Evolutionary conservation across 2,888 invertebrate species (phyloP).

Genomic region (Candidula unifasciata): DNA sequence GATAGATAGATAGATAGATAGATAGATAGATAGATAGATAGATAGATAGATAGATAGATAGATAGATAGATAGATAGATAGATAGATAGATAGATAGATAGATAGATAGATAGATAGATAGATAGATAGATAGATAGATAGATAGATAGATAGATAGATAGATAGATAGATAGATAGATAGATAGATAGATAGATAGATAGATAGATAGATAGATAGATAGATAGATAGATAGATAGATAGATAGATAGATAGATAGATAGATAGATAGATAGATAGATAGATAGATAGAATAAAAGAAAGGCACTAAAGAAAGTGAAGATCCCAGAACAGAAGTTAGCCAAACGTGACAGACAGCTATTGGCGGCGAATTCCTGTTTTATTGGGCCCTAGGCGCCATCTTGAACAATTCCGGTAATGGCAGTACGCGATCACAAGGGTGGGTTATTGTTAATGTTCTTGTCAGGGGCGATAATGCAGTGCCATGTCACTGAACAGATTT

Average conservation of each 20-base stretch:
- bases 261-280: not conserved
- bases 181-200: too few species aligned
- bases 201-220: not conserved
- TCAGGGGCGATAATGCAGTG: constrained; percentile 2
- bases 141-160: not conserved
- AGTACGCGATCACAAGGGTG: not conserved
- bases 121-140: too few species aligned
- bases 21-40: not conserved
- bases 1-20: too few species aligned
- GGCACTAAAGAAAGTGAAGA: not conserved
- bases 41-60: not conserved
- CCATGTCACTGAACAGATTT: not conserved
- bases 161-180: not conserved
- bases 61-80: not conserved
- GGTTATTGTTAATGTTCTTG: constrained; percentile 15
- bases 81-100: not conserved
- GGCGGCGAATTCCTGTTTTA: not conserved
- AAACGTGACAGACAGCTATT: too few species aligned
- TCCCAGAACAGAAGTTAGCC: not conserved
- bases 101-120: constrained; percentile 1
- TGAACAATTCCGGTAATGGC: constrained; percentile 16
- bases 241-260: not conserved
- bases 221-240: not conserved
- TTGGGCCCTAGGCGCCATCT: constrained; percentile 21
- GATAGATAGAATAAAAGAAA: not conserved